Conservation (phyloP, 2,888 invertebrate species). For the Drosophila merina region DNA sequence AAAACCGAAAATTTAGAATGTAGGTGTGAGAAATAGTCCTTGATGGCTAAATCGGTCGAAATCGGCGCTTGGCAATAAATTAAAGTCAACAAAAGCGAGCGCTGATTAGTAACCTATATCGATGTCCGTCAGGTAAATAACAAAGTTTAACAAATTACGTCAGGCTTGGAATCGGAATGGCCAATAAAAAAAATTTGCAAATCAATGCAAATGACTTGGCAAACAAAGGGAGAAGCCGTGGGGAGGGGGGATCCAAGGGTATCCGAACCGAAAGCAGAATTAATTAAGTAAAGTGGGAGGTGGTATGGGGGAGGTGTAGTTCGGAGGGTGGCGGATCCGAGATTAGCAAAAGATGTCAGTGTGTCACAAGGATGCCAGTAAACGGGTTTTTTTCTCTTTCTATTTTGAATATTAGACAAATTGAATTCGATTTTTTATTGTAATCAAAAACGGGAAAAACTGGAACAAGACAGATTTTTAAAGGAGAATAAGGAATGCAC, state of each 20-base stretch:
- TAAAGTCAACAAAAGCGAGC: slow-evolving; percentile 46
- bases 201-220: slow-evolving; percentile 71
- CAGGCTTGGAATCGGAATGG: slow-evolving; percentile 48
- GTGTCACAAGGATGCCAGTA: slow-evolving; percentile 75
- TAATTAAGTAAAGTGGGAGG: slow-evolving; percentile 65
- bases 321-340: background rate
- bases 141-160: slow-evolving; percentile 65
- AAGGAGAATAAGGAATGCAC: slow-evolving; percentile 20
- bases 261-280: slow-evolving; percentile 64
- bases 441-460: slow-evolving; percentile 66
- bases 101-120: slow-evolving; percentile 62
- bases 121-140: slow-evolving; percentile 62
- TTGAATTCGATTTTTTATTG: slow-evolving; percentile 44
- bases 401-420: slow-evolving; percentile 70
- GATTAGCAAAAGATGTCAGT: slow-evolving; percentile 73
- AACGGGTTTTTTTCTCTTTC: slow-evolving; percentile 53
- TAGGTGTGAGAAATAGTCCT: slow-evolving; percentile 9
- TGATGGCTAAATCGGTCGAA: slow-evolving; percentile 2
- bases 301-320: background rate
- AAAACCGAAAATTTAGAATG: background rate
- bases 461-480: slow-evolving; percentile 34
- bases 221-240: slow-evolving; percentile 25
- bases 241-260: background rate
- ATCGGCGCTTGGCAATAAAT: slow-evolving; percentile 21
- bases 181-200: slow-evolving; percentile 62